A percentile compares a stretch with the other conserved stretches of the same genome.
Evolutionary conservation across 2,888 invertebrate genomes (phyloP).

Genomic region (Galerucella nymphaeae): DNA sequence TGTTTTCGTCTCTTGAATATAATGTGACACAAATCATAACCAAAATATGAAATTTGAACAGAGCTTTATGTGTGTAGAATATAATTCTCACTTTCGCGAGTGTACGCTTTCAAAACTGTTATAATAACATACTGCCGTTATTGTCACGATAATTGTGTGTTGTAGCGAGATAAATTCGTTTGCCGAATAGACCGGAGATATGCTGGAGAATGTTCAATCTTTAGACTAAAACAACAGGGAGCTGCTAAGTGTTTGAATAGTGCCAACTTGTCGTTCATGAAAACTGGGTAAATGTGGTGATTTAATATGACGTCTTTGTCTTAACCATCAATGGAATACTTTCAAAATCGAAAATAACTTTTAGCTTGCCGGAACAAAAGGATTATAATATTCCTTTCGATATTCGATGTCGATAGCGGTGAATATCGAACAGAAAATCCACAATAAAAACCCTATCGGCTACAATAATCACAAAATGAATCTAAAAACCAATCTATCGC

Average conservation of each 20-base stretch:
- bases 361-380: constrained; percentile 22
- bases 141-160: constrained; percentile 62
- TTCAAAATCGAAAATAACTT: background rate
- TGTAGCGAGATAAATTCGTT: constrained; percentile 62
- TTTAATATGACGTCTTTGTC: constrained; percentile 25
- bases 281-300: constrained; percentile 33
- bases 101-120: constrained; percentile 59
- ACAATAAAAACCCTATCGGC: constrained; percentile 30
- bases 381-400: constrained; percentile 24
- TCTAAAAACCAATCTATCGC: constrained; percentile 63
- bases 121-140: constrained; percentile 61
- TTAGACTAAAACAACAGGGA: constrained; percentile 55
- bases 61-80: constrained; percentile 44
- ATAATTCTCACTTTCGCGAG: constrained; percentile 53
- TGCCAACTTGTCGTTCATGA: constrained; percentile 60
- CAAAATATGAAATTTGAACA: constrained; percentile 57
- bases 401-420: constrained; percentile 24
- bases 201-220: constrained; percentile 48
- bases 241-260: constrained; percentile 51
- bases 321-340: background rate
- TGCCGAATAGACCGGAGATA: constrained; percentile 58
- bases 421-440: constrained; percentile 17
- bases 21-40: constrained; percentile 54
- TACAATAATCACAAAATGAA: constrained; percentile 55
- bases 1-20: constrained; percentile 48